A percentile compares a stretch with the other conserved stretches of the same genome.
phyloP scores from a whole-genome alignment of 2,888 invertebrate species.

The Itoplectis maculator region DNA sequence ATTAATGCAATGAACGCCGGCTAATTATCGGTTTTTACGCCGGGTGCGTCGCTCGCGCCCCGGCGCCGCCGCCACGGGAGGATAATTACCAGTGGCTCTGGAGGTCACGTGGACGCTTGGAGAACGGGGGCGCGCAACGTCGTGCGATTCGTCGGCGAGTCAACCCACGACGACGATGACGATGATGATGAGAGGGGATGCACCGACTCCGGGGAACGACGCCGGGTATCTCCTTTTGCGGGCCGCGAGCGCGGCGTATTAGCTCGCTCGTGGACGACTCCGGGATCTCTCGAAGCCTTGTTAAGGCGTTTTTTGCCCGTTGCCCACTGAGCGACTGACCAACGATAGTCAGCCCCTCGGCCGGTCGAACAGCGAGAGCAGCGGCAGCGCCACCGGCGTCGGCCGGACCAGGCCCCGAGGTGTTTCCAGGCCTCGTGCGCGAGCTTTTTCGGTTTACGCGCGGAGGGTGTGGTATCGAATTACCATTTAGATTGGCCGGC shows the following conservation, averaged over 20 bases:
- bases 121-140: conserved; percentile 10
- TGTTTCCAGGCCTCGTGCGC: conserved; percentile 6
- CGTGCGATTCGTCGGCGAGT: conserved; percentile 24
- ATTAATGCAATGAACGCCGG: conserved; percentile 79
- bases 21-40: conserved; percentile 83
- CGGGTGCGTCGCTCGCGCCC: not conserved
- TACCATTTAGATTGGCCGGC: conserved; percentile 83
- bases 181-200: not conserved
- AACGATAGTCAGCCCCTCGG: conserved; percentile 63
- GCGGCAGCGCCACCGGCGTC: conserved; percentile 65
- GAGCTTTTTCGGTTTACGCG: conserved; percentile 80
- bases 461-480: conserved; percentile 82
- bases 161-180: not conserved
- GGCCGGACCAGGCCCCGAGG: conserved; percentile 60
- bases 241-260: no score
- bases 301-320: conserved; percentile 69
- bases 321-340: conserved; percentile 41
- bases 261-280: conserved; percentile 7
- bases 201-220: not conserved
- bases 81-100: conserved; percentile 79
- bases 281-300: conserved; percentile 69
- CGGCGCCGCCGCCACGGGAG: conserved; percentile 69
- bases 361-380: not conserved
- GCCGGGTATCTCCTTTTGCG: not conserved
- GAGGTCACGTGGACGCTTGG: conserved; percentile 55